phyloP scores from a whole-genome alignment of 2,888 invertebrate species.

The Aleiodes leptofemur region DNA sequence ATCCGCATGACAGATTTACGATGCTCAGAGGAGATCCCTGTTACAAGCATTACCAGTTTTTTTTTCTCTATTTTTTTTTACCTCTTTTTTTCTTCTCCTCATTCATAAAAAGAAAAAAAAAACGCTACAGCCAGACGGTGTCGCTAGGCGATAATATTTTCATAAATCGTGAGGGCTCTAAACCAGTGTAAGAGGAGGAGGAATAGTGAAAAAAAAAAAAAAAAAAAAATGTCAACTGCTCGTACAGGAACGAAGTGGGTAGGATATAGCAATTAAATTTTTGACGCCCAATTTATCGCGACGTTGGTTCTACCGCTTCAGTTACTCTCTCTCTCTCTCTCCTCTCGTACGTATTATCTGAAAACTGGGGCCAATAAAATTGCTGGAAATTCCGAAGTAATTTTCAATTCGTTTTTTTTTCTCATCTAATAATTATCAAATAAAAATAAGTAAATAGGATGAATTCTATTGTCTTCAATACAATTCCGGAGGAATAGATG shows the following conservation, averaged over 20 bases:
- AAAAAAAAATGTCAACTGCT: conserved; percentile 20
- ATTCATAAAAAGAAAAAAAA: neutral
- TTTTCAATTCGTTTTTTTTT: conserved; percentile 36
- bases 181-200: conserved; percentile 27
- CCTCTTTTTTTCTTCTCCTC: neutral
- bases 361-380: conserved; percentile 42
- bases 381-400: conserved; percentile 40
- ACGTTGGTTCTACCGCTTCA: conserved; percentile 32
- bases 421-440: neutral
- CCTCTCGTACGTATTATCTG: neutral
- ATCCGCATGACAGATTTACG: conserved; percentile 25
- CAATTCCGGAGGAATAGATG: neutral
- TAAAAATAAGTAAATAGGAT: neutral
- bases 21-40: conserved; percentile 15
- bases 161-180: conserved; percentile 43
- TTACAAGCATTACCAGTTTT: conserved; percentile 8
- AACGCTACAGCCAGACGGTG: conserved; percentile 22
- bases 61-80: neutral
- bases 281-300: conserved; percentile 53
- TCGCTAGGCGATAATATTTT: conserved; percentile 42
- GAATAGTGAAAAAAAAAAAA: neutral
- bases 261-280: conserved; percentile 53
- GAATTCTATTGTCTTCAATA: neutral
- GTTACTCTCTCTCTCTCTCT: conserved; percentile 2
- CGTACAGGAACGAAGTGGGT: conserved; percentile 27